Percentiles rank a stretch among this genome's conserved stretches.
phyloP scores from a whole-genome alignment of 2,888 invertebrate species.

The Eulithis prunata region DNA sequence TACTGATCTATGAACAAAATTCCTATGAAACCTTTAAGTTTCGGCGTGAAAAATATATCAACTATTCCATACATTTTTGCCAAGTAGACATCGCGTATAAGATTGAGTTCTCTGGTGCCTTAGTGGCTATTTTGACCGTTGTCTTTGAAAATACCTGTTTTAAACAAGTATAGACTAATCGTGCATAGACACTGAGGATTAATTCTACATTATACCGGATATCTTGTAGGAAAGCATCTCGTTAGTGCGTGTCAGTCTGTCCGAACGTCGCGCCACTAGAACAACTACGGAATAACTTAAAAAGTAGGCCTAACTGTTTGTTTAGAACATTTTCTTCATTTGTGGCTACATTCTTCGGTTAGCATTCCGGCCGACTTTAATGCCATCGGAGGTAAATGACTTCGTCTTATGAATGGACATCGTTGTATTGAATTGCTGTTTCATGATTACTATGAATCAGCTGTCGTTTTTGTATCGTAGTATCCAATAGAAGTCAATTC shows the following conservation, averaged over 20 bases:
- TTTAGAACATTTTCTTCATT: constrained; percentile 57
- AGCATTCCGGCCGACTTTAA: constrained; percentile 60
- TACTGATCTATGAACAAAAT: too few species aligned
- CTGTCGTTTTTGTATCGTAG: not conserved
- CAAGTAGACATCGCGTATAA: too few species aligned
- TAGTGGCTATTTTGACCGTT: too few species aligned
- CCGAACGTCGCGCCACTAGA: constrained; percentile 28
- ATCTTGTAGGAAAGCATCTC: constrained; percentile 1
- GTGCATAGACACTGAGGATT: too few species aligned
- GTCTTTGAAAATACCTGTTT: not conserved
- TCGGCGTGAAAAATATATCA: too few species aligned
- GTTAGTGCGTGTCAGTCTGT: constrained; percentile 17
- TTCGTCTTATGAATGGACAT: constrained; percentile 20
- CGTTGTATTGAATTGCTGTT: constrained; percentile 8
- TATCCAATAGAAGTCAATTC: too few species aligned
- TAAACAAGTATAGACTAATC: too few species aligned
- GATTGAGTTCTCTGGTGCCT: too few species aligned
- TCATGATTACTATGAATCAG: constrained; percentile 2
- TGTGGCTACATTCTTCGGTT: constrained; percentile 57
- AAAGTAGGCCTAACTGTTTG: constrained; percentile 76
- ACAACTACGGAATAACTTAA: constrained; percentile 47
- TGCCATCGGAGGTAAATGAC: constrained; percentile 44
- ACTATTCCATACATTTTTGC: too few species aligned
- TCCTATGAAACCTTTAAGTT: too few species aligned
- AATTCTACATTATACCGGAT: not conserved